Evolutionary conservation across 2,888 invertebrate species (phyloP).

Genomic region (Diarsia rubi): DNA sequence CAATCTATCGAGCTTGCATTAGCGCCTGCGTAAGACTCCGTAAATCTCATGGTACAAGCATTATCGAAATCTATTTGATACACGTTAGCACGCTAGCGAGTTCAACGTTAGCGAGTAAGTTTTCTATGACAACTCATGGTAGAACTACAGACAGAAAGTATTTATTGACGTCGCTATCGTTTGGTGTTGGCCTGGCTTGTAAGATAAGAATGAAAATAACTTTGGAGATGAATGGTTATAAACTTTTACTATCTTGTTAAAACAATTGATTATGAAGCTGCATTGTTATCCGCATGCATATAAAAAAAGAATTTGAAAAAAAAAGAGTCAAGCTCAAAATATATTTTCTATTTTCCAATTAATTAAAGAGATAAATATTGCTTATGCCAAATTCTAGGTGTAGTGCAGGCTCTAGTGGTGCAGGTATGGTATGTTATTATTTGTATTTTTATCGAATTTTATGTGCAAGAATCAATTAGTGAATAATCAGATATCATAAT

Average conservation of each 20-base stretch:
- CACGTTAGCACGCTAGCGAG: too few relatives aligned
- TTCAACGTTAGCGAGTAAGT: too few relatives aligned
- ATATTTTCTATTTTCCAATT: not conserved
- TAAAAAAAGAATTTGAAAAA: not conserved
- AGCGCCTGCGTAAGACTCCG: too few relatives aligned
- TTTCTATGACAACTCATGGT: too few relatives aligned
- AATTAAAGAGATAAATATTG: constrained; percentile 1
- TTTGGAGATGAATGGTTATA: not conserved
- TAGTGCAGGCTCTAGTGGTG: too few relatives aligned
- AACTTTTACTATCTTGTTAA: constrained; percentile 38
- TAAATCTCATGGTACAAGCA: too few relatives aligned
- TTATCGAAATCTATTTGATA: too few relatives aligned
- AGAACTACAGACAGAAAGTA: too few relatives aligned
- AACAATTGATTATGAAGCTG: constrained; percentile 79
- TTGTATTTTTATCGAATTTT: not conserved
- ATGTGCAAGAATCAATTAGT: not conserved
- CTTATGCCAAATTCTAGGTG: not conserved
- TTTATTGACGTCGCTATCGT: constrained; percentile 18
- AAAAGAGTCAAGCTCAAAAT: not conserved
- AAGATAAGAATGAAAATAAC: constrained; percentile 21
- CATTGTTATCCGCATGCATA: constrained; percentile 76
- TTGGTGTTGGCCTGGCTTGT: constrained; percentile 19
- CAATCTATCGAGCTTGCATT: too few relatives aligned
- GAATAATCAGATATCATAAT: not conserved
- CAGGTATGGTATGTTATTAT: not conserved